These are phyloP conservation scores for Callocephalon fimbriatum DNA, from an alignment of 2,113 vertebrate species.

Conservation along the genomic window DNA sequence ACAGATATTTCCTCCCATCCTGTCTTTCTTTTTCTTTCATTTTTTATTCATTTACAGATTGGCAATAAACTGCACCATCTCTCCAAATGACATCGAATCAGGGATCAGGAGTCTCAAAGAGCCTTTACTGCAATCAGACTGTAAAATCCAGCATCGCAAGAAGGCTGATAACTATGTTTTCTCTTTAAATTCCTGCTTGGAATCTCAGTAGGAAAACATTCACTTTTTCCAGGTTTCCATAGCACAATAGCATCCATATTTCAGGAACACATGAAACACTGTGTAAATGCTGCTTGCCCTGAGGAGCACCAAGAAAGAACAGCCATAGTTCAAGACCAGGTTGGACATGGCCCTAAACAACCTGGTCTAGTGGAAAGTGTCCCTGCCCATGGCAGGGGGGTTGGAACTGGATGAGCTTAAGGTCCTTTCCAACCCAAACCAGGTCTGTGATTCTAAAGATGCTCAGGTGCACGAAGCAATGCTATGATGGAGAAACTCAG, in stretches of 20 bases:
- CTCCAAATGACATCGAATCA: rapidly evolving
- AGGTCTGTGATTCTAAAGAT: neutral
- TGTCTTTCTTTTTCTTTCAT: neutral
- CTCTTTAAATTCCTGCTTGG: neutral
- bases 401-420: neutral
- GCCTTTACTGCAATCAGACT: rapidly evolving
- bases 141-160: neutral
- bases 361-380: neutral
- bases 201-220: neutral
- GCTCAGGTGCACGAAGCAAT: rapidly evolving
- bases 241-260: rapidly evolving
- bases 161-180: neutral
- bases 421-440: neutral
- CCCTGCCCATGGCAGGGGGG: neutral
- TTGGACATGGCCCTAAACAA: neutral
- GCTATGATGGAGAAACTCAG: neutral
- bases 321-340: neutral
- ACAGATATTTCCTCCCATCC: rapidly evolving
- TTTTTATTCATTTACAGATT: neutral
- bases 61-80: neutral
- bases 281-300: neutral
- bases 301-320: neutral
- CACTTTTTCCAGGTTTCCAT: neutral
- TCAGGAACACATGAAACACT: neutral
- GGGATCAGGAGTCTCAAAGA: neutral